Conservation (phyloP, 2,797 vertebrate genomes). For the Anas flavirostris region DNA sequence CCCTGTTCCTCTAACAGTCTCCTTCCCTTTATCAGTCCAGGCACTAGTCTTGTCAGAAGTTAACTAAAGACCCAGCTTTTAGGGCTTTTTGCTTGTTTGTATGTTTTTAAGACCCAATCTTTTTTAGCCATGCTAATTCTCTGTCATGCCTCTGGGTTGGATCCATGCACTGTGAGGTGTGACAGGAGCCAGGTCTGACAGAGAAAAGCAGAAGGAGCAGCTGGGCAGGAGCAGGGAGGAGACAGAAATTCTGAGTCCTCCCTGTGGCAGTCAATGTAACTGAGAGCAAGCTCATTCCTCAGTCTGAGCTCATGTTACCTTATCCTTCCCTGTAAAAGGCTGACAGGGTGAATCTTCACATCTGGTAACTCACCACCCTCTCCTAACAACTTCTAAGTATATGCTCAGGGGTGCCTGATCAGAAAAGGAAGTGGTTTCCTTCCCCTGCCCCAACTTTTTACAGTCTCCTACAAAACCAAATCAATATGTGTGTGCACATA, state of each 20-base stretch:
- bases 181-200: neutral
- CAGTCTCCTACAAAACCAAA: neutral
- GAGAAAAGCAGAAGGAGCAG: neutral
- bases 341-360: neutral
- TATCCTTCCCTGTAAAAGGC: neutral
- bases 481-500: accelerated
- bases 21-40: neutral
- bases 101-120: neutral
- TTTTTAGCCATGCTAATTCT: neutral
- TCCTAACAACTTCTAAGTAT: neutral
- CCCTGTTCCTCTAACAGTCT: neutral
- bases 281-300: neutral
- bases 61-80: neutral
- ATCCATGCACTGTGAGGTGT: neutral
- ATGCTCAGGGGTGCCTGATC: neutral
- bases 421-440: neutral
- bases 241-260: neutral
- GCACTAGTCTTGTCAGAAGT: neutral
- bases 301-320: neutral
- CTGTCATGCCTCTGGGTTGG: neutral
- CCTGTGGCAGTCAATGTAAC: neutral
- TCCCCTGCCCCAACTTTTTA: neutral
- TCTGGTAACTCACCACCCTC: neutral
- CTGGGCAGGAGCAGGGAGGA: neutral
- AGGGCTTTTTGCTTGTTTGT: neutral